Evolutionary conservation across 1,140 invertebrate species (phyloP).

Genomic region (Heliothis subflexa): DNA sequence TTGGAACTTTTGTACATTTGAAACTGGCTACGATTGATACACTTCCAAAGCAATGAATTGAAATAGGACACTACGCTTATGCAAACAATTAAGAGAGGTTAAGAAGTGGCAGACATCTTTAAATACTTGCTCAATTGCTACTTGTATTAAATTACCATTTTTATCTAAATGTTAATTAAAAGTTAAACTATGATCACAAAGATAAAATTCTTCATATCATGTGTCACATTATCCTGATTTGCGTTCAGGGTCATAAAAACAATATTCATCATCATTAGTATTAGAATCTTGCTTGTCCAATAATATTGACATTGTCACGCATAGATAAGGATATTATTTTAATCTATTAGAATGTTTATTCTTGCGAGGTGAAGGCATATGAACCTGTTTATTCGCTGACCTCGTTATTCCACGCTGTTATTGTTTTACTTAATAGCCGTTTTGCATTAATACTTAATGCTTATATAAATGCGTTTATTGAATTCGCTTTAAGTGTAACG

Average conservation of each 20-base stretch:
- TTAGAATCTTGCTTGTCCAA: neutral
- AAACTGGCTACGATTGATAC: neutral
- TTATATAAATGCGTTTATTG: constrained; percentile 27
- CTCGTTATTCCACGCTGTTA: constrained; percentile 28
- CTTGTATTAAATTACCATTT: no score
- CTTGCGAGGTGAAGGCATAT: constrained; percentile 14
- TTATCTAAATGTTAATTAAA: no score
- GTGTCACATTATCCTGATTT: no score
- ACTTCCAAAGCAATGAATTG: neutral
- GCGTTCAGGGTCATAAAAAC: neutral
- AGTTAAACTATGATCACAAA: no score
- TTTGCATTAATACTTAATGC: constrained; percentile 24
- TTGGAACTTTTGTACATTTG: no score
- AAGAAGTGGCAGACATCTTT: no score
- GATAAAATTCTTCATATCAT: no score
- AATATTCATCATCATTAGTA: neutral
- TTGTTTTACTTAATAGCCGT: constrained; percentile 20
- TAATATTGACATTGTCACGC: neutral
- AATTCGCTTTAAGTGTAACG: constrained; percentile 19
- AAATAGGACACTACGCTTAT: neutral
- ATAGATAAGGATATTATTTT: constrained; percentile 7
- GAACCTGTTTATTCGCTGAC: constrained; percentile 27
- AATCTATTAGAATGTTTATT: constrained; percentile 17
- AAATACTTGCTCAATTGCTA: no score
- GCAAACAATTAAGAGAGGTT: no score